phyloP scores from a whole-genome alignment of 2,888 invertebrate genomes.

The Archips xylosteana region DNA sequence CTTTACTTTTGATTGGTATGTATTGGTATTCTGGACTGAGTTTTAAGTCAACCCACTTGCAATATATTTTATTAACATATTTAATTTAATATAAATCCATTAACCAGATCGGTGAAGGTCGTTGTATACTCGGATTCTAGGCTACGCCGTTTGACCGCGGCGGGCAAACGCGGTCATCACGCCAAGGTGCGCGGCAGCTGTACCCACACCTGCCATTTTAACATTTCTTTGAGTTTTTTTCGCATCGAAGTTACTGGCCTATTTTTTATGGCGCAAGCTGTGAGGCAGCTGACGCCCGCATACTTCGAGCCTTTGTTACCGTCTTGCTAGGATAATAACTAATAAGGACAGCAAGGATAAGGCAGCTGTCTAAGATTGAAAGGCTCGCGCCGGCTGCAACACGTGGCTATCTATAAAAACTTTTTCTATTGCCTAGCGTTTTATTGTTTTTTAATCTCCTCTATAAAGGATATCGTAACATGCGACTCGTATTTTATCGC shows the following conservation, averaged over 20 bases:
- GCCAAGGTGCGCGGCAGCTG: constrained; percentile 83
- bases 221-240: constrained; percentile 81
- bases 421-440: constrained; percentile 50
- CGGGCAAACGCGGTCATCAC: constrained; percentile 62
- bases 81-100: too few species aligned
- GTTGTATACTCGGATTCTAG: too few species aligned
- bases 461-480: constrained; percentile 19
- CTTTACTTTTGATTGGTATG: too few species aligned
- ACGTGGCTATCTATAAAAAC: constrained; percentile 59
- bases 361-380: constrained; percentile 66
- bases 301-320: constrained; percentile 63
- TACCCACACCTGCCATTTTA: constrained; percentile 80
- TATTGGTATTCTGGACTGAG: too few species aligned
- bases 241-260: constrained; percentile 83
- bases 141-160: constrained; percentile 52
- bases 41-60: too few species aligned
- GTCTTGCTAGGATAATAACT: constrained; percentile 71
- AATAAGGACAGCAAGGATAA: constrained; percentile 53
- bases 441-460: constrained; percentile 48
- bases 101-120: too few species aligned
- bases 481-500: not conserved
- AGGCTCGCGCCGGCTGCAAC: constrained; percentile 62
- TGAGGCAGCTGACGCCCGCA: constrained; percentile 76
- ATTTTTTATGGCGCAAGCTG: constrained; percentile 85
- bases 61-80: too few species aligned